Conservation (phyloP, 2,888 invertebrate species). For the Trachelus stipa region DNA sequence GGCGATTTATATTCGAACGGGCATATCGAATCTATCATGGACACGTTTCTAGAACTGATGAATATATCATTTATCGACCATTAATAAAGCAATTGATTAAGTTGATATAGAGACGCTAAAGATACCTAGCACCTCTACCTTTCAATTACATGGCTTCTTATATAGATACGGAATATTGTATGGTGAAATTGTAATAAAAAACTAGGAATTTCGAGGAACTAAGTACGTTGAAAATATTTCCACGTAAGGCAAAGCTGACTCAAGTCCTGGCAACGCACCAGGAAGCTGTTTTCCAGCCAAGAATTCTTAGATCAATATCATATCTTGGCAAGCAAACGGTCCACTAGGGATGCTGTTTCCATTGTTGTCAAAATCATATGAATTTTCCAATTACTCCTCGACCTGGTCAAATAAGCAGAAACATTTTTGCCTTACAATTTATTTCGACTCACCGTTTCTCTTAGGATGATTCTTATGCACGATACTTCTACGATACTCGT, state of each 20-base stretch:
- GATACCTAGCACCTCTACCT: neutral
- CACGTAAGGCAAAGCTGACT: neutral
- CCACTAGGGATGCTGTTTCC: neutral
- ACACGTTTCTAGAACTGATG: neutral
- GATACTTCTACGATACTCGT: neutral
- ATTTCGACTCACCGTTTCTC: neutral
- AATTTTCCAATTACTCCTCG: neutral
- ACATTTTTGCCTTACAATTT: neutral
- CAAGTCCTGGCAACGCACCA: constrained; percentile 3
- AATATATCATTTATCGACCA: neutral
- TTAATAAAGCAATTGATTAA: neutral
- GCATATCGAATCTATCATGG: neutral
- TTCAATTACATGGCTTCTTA: neutral
- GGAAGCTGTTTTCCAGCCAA: neutral
- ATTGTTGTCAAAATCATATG: neutral
- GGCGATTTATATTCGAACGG: neutral
- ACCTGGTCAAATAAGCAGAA: neutral
- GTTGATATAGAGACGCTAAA: neutral
- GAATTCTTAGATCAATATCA: neutral
- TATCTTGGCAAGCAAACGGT: neutral
- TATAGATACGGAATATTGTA: neutral
- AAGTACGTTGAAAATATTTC: neutral
- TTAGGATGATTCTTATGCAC: neutral
- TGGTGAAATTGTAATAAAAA: neutral
- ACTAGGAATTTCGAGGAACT: neutral